Evolutionary conservation across 2,888 invertebrate species (phyloP), one percentile per base, ranked within the genome.

Genomic region (Volucella bombylans): DNA sequence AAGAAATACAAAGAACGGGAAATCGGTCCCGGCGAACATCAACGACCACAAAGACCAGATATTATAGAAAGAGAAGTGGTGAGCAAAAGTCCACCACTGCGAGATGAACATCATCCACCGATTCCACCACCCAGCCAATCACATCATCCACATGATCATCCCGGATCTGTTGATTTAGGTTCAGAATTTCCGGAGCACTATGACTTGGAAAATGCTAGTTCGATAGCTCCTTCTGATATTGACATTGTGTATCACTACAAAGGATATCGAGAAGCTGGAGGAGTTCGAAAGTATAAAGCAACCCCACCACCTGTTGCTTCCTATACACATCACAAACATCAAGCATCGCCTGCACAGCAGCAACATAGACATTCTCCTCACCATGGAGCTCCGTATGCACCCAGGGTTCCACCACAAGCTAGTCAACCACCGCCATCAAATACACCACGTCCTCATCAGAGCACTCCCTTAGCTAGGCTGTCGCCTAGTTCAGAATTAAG

Each of bases 231-330:
- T 0, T 98, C 98, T 2, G 99, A 99, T 90, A 98, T 98, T 87
- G 98, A 99, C 90, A 97, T 99, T 86, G 97, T 98, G 11, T 97
- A 97, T 89, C 98, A 99, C 91, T 99, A 99, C 90, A 98, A 98
- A 93, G 97, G 96, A 11, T 98, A 97, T 90, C 93, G 98, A 38
- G 97, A 98, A 92, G 95, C 95, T 59, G 95, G 94, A 2, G 97
- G 97, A 1, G 94, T 96, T 82, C 93, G 97, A 55, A 97, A 97
- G 91, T 97, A 97, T 90, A 97, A 97, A 92, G 95, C 96, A 2
- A 96, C 96, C 3, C 96, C 96, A 4, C 96, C 97, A 0, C 96
- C 96, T 0, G 94, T 96, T 3, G 94, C 95, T 1, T 94, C 95
- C 6, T 96, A 96, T 88, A 94, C 94, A 47, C 96, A 96, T 88